Base-by-base conservation (phyloP, 2,113 vertebrate genomes). In the Columba livia region DNA sequence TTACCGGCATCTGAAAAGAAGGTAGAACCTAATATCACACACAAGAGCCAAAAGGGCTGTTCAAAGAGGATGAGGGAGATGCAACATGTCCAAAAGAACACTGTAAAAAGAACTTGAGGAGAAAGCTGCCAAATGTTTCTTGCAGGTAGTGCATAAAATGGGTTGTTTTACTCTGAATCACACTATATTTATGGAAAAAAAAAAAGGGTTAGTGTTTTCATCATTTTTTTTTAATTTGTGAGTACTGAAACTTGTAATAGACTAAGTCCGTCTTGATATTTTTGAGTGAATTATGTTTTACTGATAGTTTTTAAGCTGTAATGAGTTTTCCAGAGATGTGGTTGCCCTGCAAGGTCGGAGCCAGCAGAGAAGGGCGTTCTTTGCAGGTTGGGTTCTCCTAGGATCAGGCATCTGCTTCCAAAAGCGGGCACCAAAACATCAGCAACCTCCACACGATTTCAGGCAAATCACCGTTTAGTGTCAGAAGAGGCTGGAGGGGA, bases 341-440 rank as follows among this genome's bases (percentile, higher is more conserved):
- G 10, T 57, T 79, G 80, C 19, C 34, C 54, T 48, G 61, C 65
- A 81, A 84, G 70, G 53, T 34, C 0, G 0, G 50, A 87, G 74
- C 57, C 71, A 77, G 44, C 32, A 72, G 75, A 88, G 86, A 92
- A 24, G 32, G 60, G 14, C 26, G 17, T 70, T 95, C 19, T 94
- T 85, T 67, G 24, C 69, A 67, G 56, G 86, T 78, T 34, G 77
- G 34, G 44, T 88, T 81, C 73, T 91, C 47, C 81, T 38, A 75
- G 85, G 78, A 94, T 92, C 62, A 82, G 70, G 47, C 56, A 44
- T 90, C 65, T 79, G 20, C 36, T 87, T 91, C 66, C 78, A 94
- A 96, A 96, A 94, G 75, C 82, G 78, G 88, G 81, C 58, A 71
- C 74, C 65, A 70, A 78, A 93, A 72, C 92, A 89, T 94, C 85